Conservation (phyloP, 2,113 vertebrate species). For the Corapipo altera region DNA sequence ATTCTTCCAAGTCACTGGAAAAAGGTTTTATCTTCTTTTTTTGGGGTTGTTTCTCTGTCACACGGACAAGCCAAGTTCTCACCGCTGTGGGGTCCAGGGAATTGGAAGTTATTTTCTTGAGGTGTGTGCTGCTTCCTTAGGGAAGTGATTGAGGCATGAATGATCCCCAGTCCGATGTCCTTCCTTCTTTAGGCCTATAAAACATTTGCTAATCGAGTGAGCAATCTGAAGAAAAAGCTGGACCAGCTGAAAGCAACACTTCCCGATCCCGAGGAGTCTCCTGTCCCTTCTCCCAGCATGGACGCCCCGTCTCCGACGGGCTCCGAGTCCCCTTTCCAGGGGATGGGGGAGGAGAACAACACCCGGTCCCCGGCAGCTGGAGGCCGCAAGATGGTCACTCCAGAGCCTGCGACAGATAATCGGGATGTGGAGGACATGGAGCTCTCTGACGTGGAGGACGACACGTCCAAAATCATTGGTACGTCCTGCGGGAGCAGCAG, state of each 20-base stretch:
- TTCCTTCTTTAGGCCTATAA: constrained; percentile 85
- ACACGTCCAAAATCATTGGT: constrained; percentile 81
- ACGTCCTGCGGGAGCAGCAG: background rate
- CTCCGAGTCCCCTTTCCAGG: constrained; percentile 92
- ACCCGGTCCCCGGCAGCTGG: constrained; percentile 54
- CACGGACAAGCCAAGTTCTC: background rate
- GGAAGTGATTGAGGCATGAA: background rate
- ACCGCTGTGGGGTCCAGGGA: background rate
- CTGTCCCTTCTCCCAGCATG: constrained; percentile 91
- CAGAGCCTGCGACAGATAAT: constrained; percentile 80
- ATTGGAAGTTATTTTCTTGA: background rate
- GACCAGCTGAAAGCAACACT: constrained; percentile 92
- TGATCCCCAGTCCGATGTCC: fast-evolving
- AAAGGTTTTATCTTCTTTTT: background rate
- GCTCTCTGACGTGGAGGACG: constrained; percentile 89
- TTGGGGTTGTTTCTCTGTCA: background rate
- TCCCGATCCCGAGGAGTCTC: constrained; percentile 91
- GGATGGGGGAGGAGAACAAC: constrained; percentile 72
- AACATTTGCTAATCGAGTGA: constrained; percentile 93
- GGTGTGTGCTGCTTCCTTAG: background rate
- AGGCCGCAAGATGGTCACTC: constrained; percentile 73
- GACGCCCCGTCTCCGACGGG: constrained; percentile 93
- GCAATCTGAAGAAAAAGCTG: constrained; percentile 92
- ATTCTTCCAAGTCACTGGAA: background rate
- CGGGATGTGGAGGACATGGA: constrained; percentile 93